Conservation (phyloP, 2,888 invertebrate genomes). For the Drosophila cyrtoloma region DNA sequence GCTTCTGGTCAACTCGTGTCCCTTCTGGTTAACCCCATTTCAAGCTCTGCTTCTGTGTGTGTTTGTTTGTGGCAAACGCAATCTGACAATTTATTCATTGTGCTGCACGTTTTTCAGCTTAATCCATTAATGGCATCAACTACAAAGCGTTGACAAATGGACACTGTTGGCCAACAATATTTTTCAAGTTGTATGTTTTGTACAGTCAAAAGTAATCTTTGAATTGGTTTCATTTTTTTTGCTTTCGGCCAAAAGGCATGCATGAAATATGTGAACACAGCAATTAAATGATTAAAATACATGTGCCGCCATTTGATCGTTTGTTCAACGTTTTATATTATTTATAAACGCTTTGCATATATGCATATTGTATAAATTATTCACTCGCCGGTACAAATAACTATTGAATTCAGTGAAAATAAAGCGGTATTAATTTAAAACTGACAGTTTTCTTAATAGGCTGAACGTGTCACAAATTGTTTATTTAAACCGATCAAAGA, state of each 20-base stretch:
- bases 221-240: conserved; percentile 16
- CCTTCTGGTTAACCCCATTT: conserved; percentile 50
- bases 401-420: neutral
- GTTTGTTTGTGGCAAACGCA: conserved; percentile 40
- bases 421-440: neutral
- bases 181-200: conserved; percentile 22
- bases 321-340: conserved; percentile 1
- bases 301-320: conserved; percentile 1
- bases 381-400: neutral
- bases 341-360: conserved; percentile 1
- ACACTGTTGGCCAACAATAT: conserved; percentile 13
- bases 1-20: conserved; percentile 37
- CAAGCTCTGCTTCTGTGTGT: conserved; percentile 26
- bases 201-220: conserved; percentile 35
- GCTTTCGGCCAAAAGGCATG: conserved; percentile 9
- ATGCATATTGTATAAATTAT: neutral
- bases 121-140: conserved; percentile 65
- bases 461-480: conserved; percentile 2
- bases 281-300: conserved; percentile 40
- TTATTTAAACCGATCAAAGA: neutral
- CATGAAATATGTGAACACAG: neutral
- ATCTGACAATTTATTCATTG: conserved; percentile 79
- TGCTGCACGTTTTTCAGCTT: conserved; percentile 48
- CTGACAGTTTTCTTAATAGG: neutral
- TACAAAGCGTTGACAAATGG: conserved; percentile 63